These are phyloP conservation scores for Patella caerulea DNA, from an alignment of 2,888 invertebrate genomes.

Conservation along the genomic window DNA sequence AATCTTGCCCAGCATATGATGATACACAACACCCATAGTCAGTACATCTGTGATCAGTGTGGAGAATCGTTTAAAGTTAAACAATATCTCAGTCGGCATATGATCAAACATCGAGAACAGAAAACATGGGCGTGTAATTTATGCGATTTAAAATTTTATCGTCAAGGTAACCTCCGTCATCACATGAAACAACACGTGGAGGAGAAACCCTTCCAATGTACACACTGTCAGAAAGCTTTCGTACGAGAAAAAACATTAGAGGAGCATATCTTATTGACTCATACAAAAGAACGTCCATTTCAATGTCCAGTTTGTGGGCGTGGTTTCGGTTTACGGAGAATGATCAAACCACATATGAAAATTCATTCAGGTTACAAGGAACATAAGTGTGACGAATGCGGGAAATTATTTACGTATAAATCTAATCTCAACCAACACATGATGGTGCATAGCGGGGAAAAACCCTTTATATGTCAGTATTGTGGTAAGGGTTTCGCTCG, in stretches of 20 bases:
- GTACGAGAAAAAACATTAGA: slow-evolving; percentile 2
- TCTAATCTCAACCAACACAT: slow-evolving; percentile 3
- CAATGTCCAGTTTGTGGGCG: background rate
- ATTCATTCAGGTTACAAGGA: slow-evolving; percentile 7
- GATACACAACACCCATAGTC: background rate
- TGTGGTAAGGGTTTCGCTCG: slow-evolving; percentile 2
- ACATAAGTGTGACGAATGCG: background rate
- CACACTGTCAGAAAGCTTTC: background rate
- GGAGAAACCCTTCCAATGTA: background rate
- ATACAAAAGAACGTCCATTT: background rate
- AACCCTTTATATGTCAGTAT: background rate
- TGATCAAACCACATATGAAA: background rate
- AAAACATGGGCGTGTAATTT: background rate
- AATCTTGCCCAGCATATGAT: slow-evolving; percentile 1
- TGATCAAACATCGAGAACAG: slow-evolving; percentile 9
- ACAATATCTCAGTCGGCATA: slow-evolving; percentile 1
- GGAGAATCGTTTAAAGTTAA: slow-evolving; percentile 9
- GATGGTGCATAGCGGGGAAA: slow-evolving; percentile 3
- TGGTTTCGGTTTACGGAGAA: background rate
- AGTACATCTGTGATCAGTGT: slow-evolving; percentile 2
- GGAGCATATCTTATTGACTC: background rate
- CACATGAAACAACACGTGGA: slow-evolving; percentile 3
- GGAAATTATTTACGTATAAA: slow-evolving; percentile 6
- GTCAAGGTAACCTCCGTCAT: background rate
- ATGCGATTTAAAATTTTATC: background rate